These are phyloP conservation scores for Narcine bancroftii DNA, from an alignment of 2,113 vertebrate genomes.

Conservation along the genomic window DNA sequence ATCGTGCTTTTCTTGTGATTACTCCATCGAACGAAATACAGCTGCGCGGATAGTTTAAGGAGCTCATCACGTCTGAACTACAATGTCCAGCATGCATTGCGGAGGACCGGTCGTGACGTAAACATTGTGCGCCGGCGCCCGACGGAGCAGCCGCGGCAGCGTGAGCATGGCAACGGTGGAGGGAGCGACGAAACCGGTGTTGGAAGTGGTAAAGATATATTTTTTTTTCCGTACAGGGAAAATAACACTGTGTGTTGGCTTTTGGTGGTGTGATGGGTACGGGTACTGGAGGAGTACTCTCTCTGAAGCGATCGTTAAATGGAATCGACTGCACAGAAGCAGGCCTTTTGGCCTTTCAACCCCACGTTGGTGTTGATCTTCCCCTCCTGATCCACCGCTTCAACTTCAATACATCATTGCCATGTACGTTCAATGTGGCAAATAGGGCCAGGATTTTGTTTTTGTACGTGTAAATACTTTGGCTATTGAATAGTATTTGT, in stretches of 20 bases:
- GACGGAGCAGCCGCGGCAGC: accelerated
- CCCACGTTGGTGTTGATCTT: neutral
- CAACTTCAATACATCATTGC: neutral
- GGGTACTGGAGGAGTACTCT: neutral
- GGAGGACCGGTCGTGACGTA: neutral
- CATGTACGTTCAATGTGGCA: neutral
- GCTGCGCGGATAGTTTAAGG: neutral
- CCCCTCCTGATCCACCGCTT: neutral
- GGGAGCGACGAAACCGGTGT: constrained; percentile 50
- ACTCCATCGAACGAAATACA: no score
- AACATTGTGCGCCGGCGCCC: neutral
- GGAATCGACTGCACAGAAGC: neutral
- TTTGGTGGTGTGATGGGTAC: neutral
- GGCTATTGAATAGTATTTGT: no score
- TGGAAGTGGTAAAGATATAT: constrained; percentile 60
- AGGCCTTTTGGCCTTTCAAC: neutral
- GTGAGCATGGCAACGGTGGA: constrained; percentile 57
- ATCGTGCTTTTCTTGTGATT: no score
- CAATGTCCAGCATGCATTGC: neutral
- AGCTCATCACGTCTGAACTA: neutral
- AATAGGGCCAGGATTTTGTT: neutral
- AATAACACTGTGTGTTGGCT: neutral
- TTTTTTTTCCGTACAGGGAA: neutral
- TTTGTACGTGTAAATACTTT: no score
- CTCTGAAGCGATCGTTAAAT: neutral